Evolutionary conservation across 2,113 vertebrate genomes (phyloP).

Genomic region (Cisticola juncidis): DNA sequence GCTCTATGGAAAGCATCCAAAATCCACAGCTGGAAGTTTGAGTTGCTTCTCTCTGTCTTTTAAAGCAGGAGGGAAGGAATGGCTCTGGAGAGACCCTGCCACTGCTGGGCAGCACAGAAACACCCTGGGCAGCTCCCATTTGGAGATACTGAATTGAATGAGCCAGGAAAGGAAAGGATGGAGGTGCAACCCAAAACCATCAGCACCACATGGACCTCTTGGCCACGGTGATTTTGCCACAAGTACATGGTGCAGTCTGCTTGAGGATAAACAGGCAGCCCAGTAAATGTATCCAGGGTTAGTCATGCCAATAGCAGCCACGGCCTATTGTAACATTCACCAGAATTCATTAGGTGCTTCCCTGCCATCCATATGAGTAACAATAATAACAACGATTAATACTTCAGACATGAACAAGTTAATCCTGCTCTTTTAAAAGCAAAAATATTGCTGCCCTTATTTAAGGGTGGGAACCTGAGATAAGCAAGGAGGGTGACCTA

Average conservation of each 20-base stretch:
- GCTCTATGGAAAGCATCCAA: not conserved
- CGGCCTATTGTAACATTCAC: not conserved
- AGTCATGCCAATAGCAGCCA: conserved; percentile 18
- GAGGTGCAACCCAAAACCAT: not conserved
- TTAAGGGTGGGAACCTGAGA: conserved; percentile 44
- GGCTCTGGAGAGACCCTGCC: not conserved
- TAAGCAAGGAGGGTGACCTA: conserved; percentile 32
- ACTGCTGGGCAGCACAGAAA: not conserved
- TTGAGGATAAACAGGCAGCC: not conserved
- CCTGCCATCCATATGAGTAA: conserved; percentile 20
- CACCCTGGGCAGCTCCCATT: not conserved
- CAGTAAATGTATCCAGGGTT: not conserved
- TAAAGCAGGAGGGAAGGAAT: not conserved
- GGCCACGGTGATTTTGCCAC: not conserved
- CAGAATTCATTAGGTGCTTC: conserved; percentile 32
- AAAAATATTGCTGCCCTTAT: conserved; percentile 41
- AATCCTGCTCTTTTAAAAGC: conserved; percentile 46
- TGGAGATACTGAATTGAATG: not conserved
- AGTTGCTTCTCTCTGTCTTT: not conserved
- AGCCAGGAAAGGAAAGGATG: not conserved
- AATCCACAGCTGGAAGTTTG: not conserved
- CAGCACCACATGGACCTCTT: not conserved
- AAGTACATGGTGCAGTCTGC: not conserved
- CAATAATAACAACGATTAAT: conserved; percentile 43
- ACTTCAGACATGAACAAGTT: conserved; percentile 38